Base-by-base conservation (phyloP, 2,888 invertebrate genomes). In the Ctenicera cuprea region DNA sequence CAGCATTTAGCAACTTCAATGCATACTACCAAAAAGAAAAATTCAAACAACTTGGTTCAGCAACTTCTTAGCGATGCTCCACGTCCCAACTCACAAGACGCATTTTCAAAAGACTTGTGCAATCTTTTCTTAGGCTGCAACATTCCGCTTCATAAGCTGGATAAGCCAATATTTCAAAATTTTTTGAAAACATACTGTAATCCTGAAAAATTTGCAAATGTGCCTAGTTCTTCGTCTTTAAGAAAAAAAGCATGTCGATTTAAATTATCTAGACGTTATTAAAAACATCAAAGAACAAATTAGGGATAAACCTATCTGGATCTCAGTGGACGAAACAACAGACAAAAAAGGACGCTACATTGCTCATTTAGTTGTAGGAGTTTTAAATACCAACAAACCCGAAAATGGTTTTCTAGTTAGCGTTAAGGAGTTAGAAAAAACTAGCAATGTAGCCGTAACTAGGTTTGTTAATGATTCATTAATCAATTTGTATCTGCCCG, bases 391-490 rank as follows among this genome's bases (percentile, higher is more conserved):
- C 2, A 16, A 43, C 7, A 14, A 14, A 14, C 41, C 41, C 7
- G 16, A 3, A 14, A 14, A 14, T 4, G 41, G 41, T 4, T 43
- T 4, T 43, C 3, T 43, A 3, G 41, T 43, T 43, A 43, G 41
- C 7, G n/a, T 43, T 43, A 43, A 43, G 14, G 41, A n/a, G 3
- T 14, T 43, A 48, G 18, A 41, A 43, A 66, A 59, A 65, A 65
- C 57, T 12, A 71, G 38, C 26, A 37, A 59, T 48, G 48, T 14
- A 14, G 37, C 63, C 14, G 43, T 70, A 22, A 48, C 61, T 20
- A 26, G 65, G 5, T 26, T 26, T 26, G 26, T 26, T 26, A 26
- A 26, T 26, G 26, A 26, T 3, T 26, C 26, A 5, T 26, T 26
- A 26, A 26, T 2, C 5, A 26, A 5, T 5, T 26, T 26, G 2